These are phyloP conservation scores for Apamea monoglypha DNA, from an alignment of 2,888 invertebrate species.

Conservation along the genomic window DNA sequence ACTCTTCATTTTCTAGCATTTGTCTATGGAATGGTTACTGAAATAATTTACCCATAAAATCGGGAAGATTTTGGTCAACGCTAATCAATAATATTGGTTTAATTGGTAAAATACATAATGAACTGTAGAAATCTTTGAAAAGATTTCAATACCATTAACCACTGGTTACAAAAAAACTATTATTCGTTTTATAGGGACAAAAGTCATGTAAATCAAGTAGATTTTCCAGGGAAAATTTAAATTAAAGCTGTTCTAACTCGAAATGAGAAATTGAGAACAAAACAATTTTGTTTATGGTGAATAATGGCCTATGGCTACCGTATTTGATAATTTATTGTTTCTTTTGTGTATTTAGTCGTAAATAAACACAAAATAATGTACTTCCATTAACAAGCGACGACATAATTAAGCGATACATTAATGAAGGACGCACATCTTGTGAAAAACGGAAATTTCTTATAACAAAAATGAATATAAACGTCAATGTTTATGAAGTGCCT, in stretches of 20 bases:
- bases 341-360: conserved; percentile 58
- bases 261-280: conserved; percentile 5
- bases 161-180: not conserved
- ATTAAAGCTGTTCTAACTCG: not conserved
- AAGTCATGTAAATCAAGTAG: not conserved
- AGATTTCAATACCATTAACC: fast-evolving
- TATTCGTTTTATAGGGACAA: fast-evolving
- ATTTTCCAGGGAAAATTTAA: not conserved
- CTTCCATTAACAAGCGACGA: conserved; percentile 12
- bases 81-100: too few species aligned
- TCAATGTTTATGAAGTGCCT: conserved; percentile 76
- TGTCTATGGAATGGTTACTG: conserved; percentile 24
- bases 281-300: conserved; percentile 51
- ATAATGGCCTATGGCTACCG: conserved; percentile 65
- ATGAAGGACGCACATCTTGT: conserved; percentile 41
- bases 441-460: conserved; percentile 38
- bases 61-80: not conserved
- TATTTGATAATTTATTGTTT: conserved; percentile 58
- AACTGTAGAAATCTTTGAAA: not conserved
- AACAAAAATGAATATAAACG: conserved; percentile 74
- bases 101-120: too few species aligned
- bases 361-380: conserved; percentile 58
- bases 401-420: conserved; percentile 31
- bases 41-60: not conserved
- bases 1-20: not conserved